Evolutionary conservation across 1,140 invertebrate genomes (phyloP), one percentile per base, ranked within the genome.

Genomic region (Zaprionus inermis): DNA sequence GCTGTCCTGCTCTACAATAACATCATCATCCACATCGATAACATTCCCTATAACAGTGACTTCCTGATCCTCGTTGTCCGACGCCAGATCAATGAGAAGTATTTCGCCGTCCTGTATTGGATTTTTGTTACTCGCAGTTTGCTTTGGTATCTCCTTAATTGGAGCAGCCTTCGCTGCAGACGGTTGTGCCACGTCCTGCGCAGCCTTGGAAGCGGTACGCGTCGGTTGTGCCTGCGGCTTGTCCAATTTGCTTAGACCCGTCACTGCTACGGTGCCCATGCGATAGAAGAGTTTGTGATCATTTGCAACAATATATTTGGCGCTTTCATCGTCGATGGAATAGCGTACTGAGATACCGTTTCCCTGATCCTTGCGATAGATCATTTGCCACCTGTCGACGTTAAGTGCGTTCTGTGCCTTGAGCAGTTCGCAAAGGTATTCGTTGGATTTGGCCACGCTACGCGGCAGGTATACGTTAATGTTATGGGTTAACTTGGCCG

Each of bases 261-360:
- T 30, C 9, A 73, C 65, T 0, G 18, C 34, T 1, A 73, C 49
- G 5, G n/a, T 55, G 51, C 71, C 16, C 3, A 60, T 36, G 4
- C 71, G 65, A 60, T 69, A 73, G 14, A 56, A 69, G 32, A 73
- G 11, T 11, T 22, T 30, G 4, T 73, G 52, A 5, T 12, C 64
- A 11, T 73, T 60, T 6, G 49, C 36, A 5, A 20, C 65, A 10
- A 73, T 73, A 0, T 61, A n/a, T 1, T 14, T 3, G 5, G 71
- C 71, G 10, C 65, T 68, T 5, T 3, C 9, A 4, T 46, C 3
- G 11, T 72, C 71, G 22, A 73, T 68, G 36, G 34, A 20, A 2
- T 69, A 38, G 28, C 36, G 16, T 1, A 73, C 4, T 1, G 12
- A 2, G 2, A 36, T 4, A 11, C 36, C 59, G 4, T 0, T 16